Conservation (phyloP, 1,140 invertebrate species). For the Whitmania pigra region DNA sequence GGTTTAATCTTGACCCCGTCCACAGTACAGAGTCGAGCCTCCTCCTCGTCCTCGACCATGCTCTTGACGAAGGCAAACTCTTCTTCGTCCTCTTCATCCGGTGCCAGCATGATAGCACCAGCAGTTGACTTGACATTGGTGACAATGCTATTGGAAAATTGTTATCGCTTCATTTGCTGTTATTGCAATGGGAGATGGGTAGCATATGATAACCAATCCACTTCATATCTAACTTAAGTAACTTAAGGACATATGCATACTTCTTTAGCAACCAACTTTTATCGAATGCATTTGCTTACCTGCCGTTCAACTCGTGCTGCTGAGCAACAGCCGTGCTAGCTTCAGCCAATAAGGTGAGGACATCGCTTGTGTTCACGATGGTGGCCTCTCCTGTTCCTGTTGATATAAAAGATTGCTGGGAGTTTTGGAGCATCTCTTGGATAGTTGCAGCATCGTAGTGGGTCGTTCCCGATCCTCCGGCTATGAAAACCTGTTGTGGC, state of each 20-base stretch:
- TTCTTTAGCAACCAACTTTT: too few relatives aligned
- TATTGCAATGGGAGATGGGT: too few relatives aligned
- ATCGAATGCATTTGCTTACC: not conserved
- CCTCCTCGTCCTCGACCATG: not conserved
- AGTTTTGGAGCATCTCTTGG: constrained; percentile 1
- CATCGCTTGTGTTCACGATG: constrained; percentile 7
- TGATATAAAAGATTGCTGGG: not conserved
- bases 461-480: not conserved
- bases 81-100: constrained; percentile 14
- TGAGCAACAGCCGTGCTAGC: constrained; percentile 16
- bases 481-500: not conserved
- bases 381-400: not conserved
- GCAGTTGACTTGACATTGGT: too few relatives aligned
- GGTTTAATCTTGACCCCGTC: not conserved
- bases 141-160: too few relatives aligned
- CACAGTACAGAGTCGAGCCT: not conserved
- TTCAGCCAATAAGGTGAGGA: constrained; percentile 14
- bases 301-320: not conserved
- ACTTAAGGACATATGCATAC: too few relatives aligned
- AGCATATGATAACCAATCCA: too few relatives aligned
- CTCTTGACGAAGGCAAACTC: constrained; percentile 16
- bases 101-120: constrained; percentile 6
- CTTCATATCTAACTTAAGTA: too few relatives aligned
- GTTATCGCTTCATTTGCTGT: too few relatives aligned
- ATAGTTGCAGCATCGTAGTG: not conserved